Base-by-base conservation (phyloP, 2,888 invertebrate species). In the Micoletzkya japonica region DNA sequence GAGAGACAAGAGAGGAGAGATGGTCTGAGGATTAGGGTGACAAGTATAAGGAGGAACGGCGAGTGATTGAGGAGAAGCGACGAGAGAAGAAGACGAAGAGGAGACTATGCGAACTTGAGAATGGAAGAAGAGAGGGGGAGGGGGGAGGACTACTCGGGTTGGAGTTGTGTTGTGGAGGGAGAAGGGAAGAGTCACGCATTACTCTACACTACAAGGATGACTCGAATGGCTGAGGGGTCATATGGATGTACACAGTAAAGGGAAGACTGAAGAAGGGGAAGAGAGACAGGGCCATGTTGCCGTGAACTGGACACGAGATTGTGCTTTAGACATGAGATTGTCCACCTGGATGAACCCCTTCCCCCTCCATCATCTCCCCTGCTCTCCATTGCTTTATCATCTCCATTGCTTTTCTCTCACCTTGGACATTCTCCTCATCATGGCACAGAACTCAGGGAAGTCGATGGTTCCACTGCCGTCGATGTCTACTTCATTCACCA, bases 341-440 rank as follows among this genome's bases (percentile, higher is more conserved):
- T n/a, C n/a, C n/a, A n/a, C n/a, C n/a, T n/a, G n/a, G n/a, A 44
- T 44, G 44, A 44, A 14, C 14, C 44, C 44, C 44, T 14, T 44
- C 20, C 44, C 44, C 44, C 44, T 44, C 44, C 44, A 44, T 44
- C 44, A 14, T 14, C 20, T 44, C 44, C 44, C 20, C 10, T 20
- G 10, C 44, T 44, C 10, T 44, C 20, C 44, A 10, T 20, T 44
- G 14, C 44, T 20, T 44, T 14, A 14, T 20, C 44, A 44, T 44
- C 20, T 20, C 44, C 20, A 44, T 14, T 20, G 20, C 44, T 44
- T 44, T 44, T 20, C 44, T 44, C 44, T 44, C 44, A 77, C 77
- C 73, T 80, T 85, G 78, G 82, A 85, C 84, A 85, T 83, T 50
- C 84, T 72, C 75, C 85, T 85, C 85, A 85, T 85, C 85, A 85